Evolutionary conservation across 35 echinoderm and acorn worm species (phyloP), one percentile per base, ranked within the genome.

Genomic region (Anneissia japonica): DNA sequence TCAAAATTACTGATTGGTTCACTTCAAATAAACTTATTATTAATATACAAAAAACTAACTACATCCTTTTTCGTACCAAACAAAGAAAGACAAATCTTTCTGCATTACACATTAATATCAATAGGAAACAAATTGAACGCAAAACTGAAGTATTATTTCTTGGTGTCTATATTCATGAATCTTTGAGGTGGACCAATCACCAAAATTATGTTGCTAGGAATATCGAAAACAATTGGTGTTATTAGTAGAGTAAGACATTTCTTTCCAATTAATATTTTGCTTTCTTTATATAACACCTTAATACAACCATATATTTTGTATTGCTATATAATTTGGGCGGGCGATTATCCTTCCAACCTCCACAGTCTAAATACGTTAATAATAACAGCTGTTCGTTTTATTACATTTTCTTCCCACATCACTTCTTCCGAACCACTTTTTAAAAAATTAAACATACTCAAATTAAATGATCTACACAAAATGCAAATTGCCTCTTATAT

Each of bases 211-310:
- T 77, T 77, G 6, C 36, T 1, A 77, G 33, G 14, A 34, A 77
- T 77, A 3, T 35, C 76, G 0, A 34, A 28, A 11, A 77, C 32
- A 32, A 77, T 77, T 77, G 76, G 76, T 3, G 33, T 77, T 35
- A 35, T 77, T 32, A 35, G 13, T 77, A 34, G n/a, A 17, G 5
- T 77, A 32, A 34, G n/a, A 14, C 76, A 77, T 34, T 13, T 12
- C 3, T 28, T 75, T 37, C 76, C 76, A 10, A 5, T 17, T 10
- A 10, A 12, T 37, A 77, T 37, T 1, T 31, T 77, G 6, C 3
- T 77, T 77, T 37, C 36, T 32, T 37, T 77, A 34, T 77, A 77
- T 77, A 77, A 77, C 33, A 13, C 76, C 2, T 77, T 77, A 77
- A 77, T 77, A 32, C n/a, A 32, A 77, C 76, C 76, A 32, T 31